These are phyloP conservation scores for Bubo blakistoni DNA, from an alignment of 2,113 vertebrate genomes.

Conservation along the genomic window DNA sequence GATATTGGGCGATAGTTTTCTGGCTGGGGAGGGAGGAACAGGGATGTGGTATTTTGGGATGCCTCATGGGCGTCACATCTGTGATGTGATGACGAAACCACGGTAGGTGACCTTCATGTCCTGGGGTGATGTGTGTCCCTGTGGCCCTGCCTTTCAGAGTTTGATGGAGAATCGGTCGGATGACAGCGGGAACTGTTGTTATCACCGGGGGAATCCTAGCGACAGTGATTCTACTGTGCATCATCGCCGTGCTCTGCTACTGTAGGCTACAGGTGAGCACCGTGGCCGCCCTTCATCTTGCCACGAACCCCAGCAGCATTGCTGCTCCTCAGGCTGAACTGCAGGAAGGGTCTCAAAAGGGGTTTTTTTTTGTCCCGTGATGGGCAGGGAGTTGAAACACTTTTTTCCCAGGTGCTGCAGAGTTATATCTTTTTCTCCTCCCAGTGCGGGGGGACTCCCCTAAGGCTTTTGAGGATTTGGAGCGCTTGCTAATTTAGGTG, in stretches of 20 bases:
- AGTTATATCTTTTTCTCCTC: not conserved
- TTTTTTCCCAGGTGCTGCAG: not conserved
- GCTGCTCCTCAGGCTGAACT: accelerated
- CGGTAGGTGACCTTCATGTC: not conserved
- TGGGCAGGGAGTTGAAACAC: not conserved
- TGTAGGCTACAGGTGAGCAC: conserved; percentile 94
- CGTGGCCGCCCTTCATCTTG: accelerated
- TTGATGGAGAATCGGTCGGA: conserved; percentile 98
- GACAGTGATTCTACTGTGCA: conserved; percentile 96
- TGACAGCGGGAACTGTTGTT: conserved; percentile 99
- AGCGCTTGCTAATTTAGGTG: not conserved
- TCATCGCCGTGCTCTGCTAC: conserved; percentile 98
- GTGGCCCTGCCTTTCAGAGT: conserved; percentile 74
- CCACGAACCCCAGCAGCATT: accelerated
- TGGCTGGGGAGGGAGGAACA: accelerated
- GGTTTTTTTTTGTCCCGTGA: not conserved
- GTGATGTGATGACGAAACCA: not conserved
- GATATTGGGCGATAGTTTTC: not conserved
- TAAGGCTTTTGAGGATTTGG: not conserved
- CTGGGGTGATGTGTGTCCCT: not conserved
- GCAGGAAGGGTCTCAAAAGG: too few relatives aligned
- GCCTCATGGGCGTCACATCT: accelerated
- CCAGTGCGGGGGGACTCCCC: accelerated
- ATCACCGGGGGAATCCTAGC: conserved; percentile 99
- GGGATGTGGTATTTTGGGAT: not conserved